phyloP scores from a whole-genome alignment of 2,888 invertebrate species.

The Antheraea yamamai region DNA sequence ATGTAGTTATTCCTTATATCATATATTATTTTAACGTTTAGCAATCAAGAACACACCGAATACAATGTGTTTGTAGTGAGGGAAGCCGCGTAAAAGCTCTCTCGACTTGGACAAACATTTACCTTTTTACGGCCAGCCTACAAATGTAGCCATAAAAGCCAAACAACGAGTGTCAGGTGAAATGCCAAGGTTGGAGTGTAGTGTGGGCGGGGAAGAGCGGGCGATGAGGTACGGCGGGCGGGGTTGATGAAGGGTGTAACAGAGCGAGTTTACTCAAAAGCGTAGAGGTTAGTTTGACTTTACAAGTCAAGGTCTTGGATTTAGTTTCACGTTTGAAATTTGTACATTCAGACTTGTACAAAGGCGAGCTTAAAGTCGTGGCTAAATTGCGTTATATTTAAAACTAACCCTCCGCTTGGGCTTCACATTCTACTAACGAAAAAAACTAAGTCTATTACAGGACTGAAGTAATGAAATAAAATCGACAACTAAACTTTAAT shows the following conservation, averaged over 20 bases:
- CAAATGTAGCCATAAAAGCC: conserved; percentile 19
- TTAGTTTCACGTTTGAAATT: neutral
- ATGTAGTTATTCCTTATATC: no score
- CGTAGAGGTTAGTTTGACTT: neutral
- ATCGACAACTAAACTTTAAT: no score
- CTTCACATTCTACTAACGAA: no score
- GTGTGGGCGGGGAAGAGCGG: conserved; percentile 23
- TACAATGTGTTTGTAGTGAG: neutral
- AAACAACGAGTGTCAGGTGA: conserved; percentile 25
- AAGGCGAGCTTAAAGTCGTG: no score
- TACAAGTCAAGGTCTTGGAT: neutral
- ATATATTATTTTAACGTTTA: neutral
- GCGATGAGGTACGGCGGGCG: neutral
- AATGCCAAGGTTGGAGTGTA: conserved; percentile 34
- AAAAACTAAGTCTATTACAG: no score
- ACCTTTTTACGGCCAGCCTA: conserved; percentile 6
- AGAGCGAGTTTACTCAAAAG: conserved; percentile 7
- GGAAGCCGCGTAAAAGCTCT: conserved; percentile 8
- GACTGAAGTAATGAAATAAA: no score
- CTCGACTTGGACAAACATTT: conserved; percentile 8
- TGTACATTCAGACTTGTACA: no score
- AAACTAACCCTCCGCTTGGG: no score
- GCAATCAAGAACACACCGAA: neutral
- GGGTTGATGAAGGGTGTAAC: neutral
- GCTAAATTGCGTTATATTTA: no score